These are phyloP conservation scores for Eilema depressum DNA, from an alignment of 2,888 invertebrate genomes.

Conservation along the genomic window DNA sequence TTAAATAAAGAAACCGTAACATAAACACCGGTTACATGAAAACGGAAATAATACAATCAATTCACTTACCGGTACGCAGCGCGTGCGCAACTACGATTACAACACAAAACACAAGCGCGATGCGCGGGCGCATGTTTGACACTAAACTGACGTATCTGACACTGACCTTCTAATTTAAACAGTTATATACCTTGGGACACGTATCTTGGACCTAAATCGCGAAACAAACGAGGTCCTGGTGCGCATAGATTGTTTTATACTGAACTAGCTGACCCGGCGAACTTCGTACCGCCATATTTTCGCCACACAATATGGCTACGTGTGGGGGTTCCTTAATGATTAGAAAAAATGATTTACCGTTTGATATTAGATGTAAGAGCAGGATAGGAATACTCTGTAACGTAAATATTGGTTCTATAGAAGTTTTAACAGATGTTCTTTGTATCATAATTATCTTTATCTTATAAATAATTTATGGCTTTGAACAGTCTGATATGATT, in stretches of 20 bases:
- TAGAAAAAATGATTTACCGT: not conserved
- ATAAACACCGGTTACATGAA: not conserved
- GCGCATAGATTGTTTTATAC: too few species aligned
- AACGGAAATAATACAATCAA: slow-evolving; percentile 5
- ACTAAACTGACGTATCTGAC: slow-evolving; percentile 55
- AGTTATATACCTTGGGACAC: too few species aligned
- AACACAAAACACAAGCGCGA: slow-evolving; percentile 43
- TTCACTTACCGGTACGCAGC: slow-evolving; percentile 50
- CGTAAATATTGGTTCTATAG: not conserved
- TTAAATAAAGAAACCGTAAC: not conserved
- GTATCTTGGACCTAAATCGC: too few species aligned
- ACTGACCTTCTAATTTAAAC: slow-evolving; percentile 5
- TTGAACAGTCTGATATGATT: not conserved
- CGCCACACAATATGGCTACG: not conserved
- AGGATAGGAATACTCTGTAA: not conserved
- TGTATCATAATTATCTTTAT: not conserved
- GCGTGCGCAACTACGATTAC: slow-evolving; percentile 31
- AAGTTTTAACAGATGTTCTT: slow-evolving; percentile 1
- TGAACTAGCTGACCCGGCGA: too few species aligned
- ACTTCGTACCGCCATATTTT: too few species aligned
- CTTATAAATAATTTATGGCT: not conserved
- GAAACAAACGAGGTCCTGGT: too few species aligned
- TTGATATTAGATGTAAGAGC: not conserved
- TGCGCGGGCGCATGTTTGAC: slow-evolving; percentile 57
- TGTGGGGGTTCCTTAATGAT: not conserved